These are phyloP conservation scores for Shinisaurus crocodilurus DNA, from an alignment of 2,113 vertebrate species.

Conservation along the genomic window DNA sequence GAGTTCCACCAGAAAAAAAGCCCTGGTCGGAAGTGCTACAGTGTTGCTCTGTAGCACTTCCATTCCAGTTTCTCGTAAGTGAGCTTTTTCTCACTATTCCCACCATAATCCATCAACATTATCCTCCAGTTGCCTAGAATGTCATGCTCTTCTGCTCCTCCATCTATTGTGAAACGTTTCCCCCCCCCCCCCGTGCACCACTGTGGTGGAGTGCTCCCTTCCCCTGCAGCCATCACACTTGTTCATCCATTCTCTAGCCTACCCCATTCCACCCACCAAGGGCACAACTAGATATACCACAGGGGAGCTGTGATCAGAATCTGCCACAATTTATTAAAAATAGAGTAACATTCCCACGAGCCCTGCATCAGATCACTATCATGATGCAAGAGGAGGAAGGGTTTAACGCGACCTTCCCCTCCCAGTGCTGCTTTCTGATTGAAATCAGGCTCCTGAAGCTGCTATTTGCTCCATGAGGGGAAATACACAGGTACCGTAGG, in stretches of 20 bases:
- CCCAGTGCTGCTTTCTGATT: background rate
- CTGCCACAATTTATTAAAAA: background rate
- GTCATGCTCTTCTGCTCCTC: no score
- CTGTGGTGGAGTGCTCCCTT: conserved; percentile 41
- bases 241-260: background rate
- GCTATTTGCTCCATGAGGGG: background rate
- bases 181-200: background rate
- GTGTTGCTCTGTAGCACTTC: background rate
- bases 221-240: background rate
- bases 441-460: background rate
- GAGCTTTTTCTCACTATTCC: background rate
- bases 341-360: no score
- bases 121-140: background rate
- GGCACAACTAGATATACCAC: background rate
- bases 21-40: no score
- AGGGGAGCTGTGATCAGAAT: background rate
- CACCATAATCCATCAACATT: background rate
- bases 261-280: background rate
- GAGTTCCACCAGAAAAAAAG: no score
- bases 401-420: background rate
- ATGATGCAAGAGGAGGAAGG: background rate
- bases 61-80: background rate
- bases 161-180: background rate
- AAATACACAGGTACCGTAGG: background rate
- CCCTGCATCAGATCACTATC: background rate